These are phyloP conservation scores for Cheiracanthium punctorium DNA, from an alignment of 2,888 invertebrate genomes.

Conservation along the genomic window DNA sequence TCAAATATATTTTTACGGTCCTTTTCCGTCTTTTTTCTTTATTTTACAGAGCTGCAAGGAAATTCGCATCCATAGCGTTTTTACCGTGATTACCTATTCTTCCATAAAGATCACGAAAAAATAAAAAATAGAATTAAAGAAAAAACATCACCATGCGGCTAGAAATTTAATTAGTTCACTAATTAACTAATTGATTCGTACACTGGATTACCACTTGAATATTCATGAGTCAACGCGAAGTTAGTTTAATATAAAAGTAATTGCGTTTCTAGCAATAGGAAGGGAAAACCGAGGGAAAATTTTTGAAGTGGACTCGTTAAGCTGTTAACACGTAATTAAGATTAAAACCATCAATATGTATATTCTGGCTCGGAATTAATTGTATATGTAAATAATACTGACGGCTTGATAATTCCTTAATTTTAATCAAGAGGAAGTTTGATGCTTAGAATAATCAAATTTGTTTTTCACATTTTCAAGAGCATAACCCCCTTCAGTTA, in stretches of 20 bases:
- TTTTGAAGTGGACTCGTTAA: not conserved
- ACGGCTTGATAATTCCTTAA: too few relatives aligned
- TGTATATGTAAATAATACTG: too few relatives aligned
- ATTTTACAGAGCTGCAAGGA: not conserved
- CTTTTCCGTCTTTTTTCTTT: not conserved
- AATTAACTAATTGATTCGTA: constrained; percentile 1
- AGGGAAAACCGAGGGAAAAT: not conserved
- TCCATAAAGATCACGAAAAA: not conserved
- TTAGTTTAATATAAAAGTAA: not conserved
- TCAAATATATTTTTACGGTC: not conserved
- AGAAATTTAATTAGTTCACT: not conserved
- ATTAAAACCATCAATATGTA: not conserved
- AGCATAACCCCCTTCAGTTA: too few relatives aligned
- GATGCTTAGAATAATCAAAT: too few relatives aligned
- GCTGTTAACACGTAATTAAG: not conserved
- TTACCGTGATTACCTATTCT: not conserved
- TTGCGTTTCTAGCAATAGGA: not conserved
- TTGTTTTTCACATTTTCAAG: too few relatives aligned
- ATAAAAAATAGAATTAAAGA: too few relatives aligned
- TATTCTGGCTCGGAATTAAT: too few relatives aligned
- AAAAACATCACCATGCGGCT: not conserved
- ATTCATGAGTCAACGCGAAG: not conserved
- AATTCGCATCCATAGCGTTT: not conserved
- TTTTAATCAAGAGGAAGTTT: too few relatives aligned
- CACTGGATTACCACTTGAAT: not conserved